These are phyloP conservation scores for Syritta pipiens DNA, from an alignment of 2,888 invertebrate species.

Conservation along the genomic window DNA sequence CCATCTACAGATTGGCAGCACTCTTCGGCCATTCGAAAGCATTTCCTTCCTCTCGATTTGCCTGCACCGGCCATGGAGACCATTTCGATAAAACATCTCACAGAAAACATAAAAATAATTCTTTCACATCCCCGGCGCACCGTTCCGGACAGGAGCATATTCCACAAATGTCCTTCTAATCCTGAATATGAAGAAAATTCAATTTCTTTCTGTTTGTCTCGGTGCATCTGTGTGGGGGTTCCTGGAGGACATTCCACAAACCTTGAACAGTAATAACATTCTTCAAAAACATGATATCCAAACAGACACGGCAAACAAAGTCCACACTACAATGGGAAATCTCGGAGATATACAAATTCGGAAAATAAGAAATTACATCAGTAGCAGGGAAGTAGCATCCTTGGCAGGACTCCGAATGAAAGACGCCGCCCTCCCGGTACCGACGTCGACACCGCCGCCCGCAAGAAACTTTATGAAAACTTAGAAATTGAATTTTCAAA, in stretches of 20 bases:
- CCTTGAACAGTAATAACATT: slow-evolving; percentile 25
- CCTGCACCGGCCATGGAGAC: background rate
- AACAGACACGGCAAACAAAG: background rate
- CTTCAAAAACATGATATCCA: slow-evolving; percentile 12
- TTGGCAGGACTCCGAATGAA: slow-evolving; percentile 27
- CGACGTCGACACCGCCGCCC: background rate
- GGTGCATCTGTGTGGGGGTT: background rate
- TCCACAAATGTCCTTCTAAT: slow-evolving; percentile 1
- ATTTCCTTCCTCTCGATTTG: background rate
- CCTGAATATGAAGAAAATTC: background rate
- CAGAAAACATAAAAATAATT: background rate
- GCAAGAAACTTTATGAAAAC: slow-evolving; percentile 44
- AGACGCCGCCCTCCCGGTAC: too few species aligned
- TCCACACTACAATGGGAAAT: slow-evolving; percentile 8
- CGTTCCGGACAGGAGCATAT: background rate
- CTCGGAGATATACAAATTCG: slow-evolving; percentile 8
- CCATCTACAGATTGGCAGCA: background rate
- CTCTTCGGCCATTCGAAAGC: background rate
- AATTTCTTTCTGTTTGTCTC: background rate
- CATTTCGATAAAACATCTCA: background rate
- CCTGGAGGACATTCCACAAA: background rate
- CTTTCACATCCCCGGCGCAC: background rate
- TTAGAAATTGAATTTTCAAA: slow-evolving; percentile 59
- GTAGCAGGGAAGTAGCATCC: slow-evolving; percentile 36
- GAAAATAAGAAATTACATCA: slow-evolving; percentile 27